Evolutionary conservation across 2,888 invertebrate species (phyloP).

Genomic region (Ornithoptera alexandrae): DNA sequence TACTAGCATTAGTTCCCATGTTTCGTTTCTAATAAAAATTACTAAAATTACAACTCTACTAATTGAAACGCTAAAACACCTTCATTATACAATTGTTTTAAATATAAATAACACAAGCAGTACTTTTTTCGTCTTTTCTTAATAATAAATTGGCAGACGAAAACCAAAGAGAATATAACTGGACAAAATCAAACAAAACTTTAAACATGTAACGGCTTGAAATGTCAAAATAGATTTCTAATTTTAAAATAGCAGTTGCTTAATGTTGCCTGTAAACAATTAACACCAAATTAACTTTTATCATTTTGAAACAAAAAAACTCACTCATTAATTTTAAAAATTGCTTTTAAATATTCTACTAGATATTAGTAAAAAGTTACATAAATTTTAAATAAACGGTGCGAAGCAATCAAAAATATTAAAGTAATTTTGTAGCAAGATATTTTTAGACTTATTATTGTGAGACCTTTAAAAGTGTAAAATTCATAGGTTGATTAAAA

Average conservation of each 20-base stretch:
- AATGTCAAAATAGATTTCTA: constrained; percentile 56
- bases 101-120: background rate
- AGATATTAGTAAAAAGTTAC: no score
- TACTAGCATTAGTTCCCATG: constrained; percentile 73
- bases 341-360: no score
- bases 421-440: no score
- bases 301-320: no score
- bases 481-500: no score
- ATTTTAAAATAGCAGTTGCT: constrained; percentile 47
- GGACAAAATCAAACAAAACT: constrained; percentile 27
- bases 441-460: no score
- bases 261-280: constrained; percentile 10
- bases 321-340: no score
- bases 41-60: constrained; percentile 23
- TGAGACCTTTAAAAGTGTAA: no score
- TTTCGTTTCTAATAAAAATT: constrained; percentile 31
- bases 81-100: constrained; percentile 4
- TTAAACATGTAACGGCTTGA: constrained; percentile 67
- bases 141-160: constrained; percentile 17
- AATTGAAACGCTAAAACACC: constrained; percentile 15
- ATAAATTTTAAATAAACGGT: no score
- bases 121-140: background rate
- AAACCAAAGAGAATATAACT: constrained; percentile 8
- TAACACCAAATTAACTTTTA: no score
- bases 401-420: no score